Evolutionary conservation across 92 coral and sea anemone genomes (phyloP).

Genomic region (Epizoanthus illoricatus): DNA sequence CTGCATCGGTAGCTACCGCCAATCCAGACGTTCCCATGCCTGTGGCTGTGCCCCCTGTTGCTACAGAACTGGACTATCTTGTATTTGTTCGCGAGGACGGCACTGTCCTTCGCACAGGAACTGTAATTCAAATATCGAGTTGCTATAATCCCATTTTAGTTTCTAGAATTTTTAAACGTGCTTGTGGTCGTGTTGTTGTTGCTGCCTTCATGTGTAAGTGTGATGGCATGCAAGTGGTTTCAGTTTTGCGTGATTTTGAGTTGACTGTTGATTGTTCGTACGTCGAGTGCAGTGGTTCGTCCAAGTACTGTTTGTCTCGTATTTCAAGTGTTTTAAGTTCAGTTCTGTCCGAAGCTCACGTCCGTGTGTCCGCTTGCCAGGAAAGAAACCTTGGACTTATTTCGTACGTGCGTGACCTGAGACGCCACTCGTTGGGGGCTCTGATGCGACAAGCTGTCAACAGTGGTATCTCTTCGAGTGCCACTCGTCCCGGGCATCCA

Average conservation of each 20-base stretch:
- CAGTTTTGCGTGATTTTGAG: conserved; percentile 30
- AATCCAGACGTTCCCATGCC: too few relatives aligned
- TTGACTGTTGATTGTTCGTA: conserved; percentile 10
- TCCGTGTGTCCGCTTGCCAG: conserved; percentile 14
- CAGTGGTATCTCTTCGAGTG: conserved; percentile 17
- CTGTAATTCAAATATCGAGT: not conserved
- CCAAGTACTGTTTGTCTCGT: not conserved
- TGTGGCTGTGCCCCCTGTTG: too few relatives aligned
- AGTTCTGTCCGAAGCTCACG: not conserved
- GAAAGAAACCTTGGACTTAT: conserved; percentile 16
- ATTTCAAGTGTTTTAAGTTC: conserved; percentile 9
- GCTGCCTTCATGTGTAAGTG: not conserved
- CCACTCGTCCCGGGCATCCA: not conserved
- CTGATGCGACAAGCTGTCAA: conserved; percentile 14
- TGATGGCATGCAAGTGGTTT: not conserved
- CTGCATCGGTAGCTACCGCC: too few relatives aligned
- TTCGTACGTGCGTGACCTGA: conserved; percentile 25
- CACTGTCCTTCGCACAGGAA: conserved; percentile 15
- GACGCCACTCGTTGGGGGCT: conserved; percentile 5
- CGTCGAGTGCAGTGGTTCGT: not conserved
- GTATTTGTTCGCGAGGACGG: not conserved
- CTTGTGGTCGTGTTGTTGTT: conserved; percentile 22
- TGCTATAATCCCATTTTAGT: not conserved
- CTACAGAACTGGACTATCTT: conserved; percentile 7
- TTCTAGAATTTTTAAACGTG: conserved; percentile 14